Percentiles rank a stretch among this genome's conserved stretches.
These are phyloP conservation scores for Eucera pruinosa DNA, from an alignment of 2,888 invertebrate species.

Conservation along the genomic window DNA sequence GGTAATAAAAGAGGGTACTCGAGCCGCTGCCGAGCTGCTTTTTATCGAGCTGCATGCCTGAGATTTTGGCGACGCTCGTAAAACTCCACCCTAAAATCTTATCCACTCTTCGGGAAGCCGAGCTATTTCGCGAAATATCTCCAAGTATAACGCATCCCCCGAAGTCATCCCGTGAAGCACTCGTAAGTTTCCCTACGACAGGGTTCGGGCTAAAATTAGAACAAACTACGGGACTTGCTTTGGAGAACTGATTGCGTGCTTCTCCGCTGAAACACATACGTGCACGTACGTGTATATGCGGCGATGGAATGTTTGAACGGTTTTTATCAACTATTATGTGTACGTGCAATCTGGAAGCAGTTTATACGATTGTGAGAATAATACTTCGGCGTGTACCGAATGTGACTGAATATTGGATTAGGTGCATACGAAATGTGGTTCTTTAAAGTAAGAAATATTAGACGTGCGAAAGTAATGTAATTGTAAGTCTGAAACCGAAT, in stretches of 20 bases:
- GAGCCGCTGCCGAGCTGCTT: slow-evolving; percentile 57
- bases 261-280: too few species aligned
- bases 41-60: slow-evolving; percentile 66
- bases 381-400: neutral
- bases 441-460: too few species aligned
- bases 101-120: slow-evolving; percentile 34
- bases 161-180: slow-evolving; percentile 13
- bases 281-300: too few species aligned
- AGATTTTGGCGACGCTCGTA: slow-evolving; percentile 68
- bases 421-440: too few species aligned
- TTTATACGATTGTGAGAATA: neutral
- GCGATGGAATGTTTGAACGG: too few species aligned
- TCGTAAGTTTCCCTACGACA: slow-evolving; percentile 29
- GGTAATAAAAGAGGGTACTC: slow-evolving; percentile 63
- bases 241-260: neutral
- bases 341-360: too few species aligned
- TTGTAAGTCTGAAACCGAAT: too few species aligned
- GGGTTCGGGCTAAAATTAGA: slow-evolving; percentile 35
- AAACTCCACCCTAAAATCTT: slow-evolving; percentile 62
- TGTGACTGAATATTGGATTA: too few species aligned
- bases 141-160: slow-evolving; percentile 36
- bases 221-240: slow-evolving; percentile 18
- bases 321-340: too few species aligned
- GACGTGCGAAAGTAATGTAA: too few species aligned
- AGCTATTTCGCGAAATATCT: slow-evolving; percentile 57